Evolutionary conservation across 2,888 invertebrate genomes (phyloP).

Genomic region (Spatulosminthurus flaviceps): DNA sequence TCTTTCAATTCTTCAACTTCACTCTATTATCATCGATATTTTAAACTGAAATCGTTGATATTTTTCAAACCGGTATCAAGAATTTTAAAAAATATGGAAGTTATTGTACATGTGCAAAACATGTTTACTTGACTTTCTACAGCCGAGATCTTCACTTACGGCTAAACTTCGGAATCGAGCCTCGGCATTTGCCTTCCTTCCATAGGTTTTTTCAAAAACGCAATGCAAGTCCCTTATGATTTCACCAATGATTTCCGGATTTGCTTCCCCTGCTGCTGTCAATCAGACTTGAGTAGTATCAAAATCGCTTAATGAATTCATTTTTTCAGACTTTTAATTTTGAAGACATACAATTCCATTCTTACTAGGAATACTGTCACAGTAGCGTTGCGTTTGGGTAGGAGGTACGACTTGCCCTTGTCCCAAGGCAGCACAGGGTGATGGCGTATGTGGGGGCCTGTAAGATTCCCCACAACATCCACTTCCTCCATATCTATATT

Average conservation of each 20-base stretch:
- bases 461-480: background rate
- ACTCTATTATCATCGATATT: constrained; percentile 14
- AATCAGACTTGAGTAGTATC: background rate
- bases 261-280: constrained; percentile 22
- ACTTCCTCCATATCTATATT: constrained; percentile 7
- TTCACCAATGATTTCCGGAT: constrained; percentile 49
- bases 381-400: background rate
- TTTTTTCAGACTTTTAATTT: background rate
- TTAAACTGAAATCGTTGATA: too few relatives aligned
- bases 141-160: constrained; percentile 21
- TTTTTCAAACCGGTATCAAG: too few relatives aligned
- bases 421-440: background rate
- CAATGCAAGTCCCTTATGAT: constrained; percentile 56
- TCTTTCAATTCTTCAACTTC: constrained; percentile 49
- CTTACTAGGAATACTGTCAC: constrained; percentile 22
- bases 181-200: constrained; percentile 37
- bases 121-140: background rate
- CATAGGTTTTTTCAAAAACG: constrained; percentile 57
- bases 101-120: background rate
- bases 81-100: background rate
- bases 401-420: background rate
- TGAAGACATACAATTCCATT: constrained; percentile 18
- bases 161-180: constrained; percentile 29
- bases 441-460: background rate
- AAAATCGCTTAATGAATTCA: background rate